Evolutionary conservation across 2,888 invertebrate genomes (phyloP).

Genomic region (Hyposoter dolosus): DNA sequence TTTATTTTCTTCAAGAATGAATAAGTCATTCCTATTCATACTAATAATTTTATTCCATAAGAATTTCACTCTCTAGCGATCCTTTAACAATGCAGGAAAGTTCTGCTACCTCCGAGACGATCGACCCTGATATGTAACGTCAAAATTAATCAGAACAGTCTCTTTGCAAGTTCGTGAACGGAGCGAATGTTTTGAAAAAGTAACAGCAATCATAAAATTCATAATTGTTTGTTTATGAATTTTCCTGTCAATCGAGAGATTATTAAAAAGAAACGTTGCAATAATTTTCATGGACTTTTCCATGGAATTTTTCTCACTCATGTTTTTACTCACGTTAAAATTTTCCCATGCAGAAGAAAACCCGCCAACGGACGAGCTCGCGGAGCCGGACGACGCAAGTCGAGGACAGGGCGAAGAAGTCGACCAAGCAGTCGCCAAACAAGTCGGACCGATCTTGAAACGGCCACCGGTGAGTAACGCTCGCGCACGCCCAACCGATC

Average conservation of each 20-base stretch:
- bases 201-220: too few relatives aligned
- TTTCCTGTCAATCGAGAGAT: too few relatives aligned
- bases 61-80: background rate
- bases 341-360: background rate
- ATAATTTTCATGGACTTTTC: too few relatives aligned
- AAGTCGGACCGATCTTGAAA: background rate
- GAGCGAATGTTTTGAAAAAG: too few relatives aligned
- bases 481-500: slow-evolving; percentile 1
- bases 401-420: background rate
- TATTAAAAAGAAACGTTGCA: too few relatives aligned
- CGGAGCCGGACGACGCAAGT: background rate
- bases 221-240: too few relatives aligned
- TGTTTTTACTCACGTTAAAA: background rate
- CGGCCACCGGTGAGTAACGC: slow-evolving; percentile 13
- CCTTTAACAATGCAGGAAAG: background rate
- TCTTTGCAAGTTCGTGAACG: too few relatives aligned
- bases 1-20: background rate
- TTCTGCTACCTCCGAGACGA: background rate
- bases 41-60: background rate
- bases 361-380: background rate
- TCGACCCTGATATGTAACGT: background rate
- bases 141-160: background rate
- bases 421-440: background rate
- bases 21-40: background rate
- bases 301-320: too few relatives aligned